Evolutionary conservation across 2,113 vertebrate species (phyloP).

Genomic region (Ophthalmolycus amberensis): DNA sequence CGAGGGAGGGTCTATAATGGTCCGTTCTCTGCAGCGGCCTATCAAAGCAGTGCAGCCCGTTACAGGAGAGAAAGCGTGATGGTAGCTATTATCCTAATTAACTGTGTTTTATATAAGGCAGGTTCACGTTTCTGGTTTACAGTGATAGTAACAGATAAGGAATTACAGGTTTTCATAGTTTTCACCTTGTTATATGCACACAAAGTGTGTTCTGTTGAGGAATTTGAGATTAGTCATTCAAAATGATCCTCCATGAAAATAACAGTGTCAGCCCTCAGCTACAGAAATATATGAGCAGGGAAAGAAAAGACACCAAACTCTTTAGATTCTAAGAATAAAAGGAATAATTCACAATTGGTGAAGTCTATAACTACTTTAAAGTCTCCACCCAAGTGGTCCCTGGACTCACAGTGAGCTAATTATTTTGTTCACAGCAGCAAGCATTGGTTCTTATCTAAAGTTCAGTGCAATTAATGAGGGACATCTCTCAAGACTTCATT

Average conservation of each 20-base stretch:
- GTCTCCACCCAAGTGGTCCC: conserved; percentile 7
- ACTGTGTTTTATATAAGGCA: conserved; percentile 26
- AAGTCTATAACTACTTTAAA: not conserved
- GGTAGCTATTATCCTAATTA: conserved; percentile 31
- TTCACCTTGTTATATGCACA: not conserved
- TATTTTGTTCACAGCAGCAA: conserved; percentile 12
- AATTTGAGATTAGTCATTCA: not conserved
- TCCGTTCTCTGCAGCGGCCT: conserved; percentile 27
- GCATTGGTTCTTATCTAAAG: conserved; percentile 26
- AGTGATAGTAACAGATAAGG: conserved; percentile 8
- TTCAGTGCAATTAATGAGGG: conserved; percentile 24
- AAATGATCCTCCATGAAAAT: not conserved
- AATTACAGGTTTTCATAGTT: not conserved
- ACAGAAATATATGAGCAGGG: not conserved
- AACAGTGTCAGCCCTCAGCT: not conserved
- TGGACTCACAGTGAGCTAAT: conserved; percentile 14
- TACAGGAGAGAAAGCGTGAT: conserved; percentile 9
- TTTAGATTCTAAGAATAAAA: conserved; percentile 2
- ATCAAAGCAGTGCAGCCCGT: conserved; percentile 28
- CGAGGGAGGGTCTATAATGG: conserved; percentile 9
- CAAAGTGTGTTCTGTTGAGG: not conserved
- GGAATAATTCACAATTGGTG: not conserved
- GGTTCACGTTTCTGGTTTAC: conserved; percentile 1
- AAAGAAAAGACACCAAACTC: conserved; percentile 17
- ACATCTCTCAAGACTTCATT: conserved; percentile 15